phyloP scores from a whole-genome alignment of 2,888 invertebrate species.

The Sarcophaga rosellei region DNA sequence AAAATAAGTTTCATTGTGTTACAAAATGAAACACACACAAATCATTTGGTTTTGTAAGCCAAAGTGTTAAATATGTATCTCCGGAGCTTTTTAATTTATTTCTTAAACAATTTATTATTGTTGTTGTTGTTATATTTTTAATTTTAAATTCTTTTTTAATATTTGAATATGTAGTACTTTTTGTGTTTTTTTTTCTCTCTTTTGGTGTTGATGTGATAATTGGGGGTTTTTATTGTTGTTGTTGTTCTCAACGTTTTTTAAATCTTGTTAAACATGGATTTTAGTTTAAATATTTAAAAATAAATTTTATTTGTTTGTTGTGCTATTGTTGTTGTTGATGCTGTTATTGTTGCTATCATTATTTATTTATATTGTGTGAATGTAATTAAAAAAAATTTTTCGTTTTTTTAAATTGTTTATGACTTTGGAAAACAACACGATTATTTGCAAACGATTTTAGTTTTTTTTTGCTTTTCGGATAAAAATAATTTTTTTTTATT shows the following conservation, averaged over 20 bases:
- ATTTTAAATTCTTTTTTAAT: conserved; percentile 16
- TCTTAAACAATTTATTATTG: not conserved
- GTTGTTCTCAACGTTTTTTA: not conserved
- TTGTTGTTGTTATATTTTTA: conserved; percentile 5
- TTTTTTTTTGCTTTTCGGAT: conserved; percentile 14
- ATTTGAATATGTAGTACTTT: conserved; percentile 2
- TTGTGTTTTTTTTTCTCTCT: not conserved
- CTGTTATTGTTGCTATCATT: conserved; percentile 33
- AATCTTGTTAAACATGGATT: not conserved
- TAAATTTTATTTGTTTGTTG: not conserved
- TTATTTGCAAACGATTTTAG: conserved; percentile 37
- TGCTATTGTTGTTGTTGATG: conserved; percentile 6
- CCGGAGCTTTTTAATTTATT: conserved; percentile 41
- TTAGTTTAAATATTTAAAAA: not conserved
- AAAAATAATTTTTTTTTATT: not conserved
- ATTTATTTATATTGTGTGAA: conserved; percentile 66
- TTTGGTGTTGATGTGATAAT: conserved; percentile 62
- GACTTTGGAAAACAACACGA: conserved; percentile 18
- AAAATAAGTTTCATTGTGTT: conserved; percentile 3
- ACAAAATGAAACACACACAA: not conserved
- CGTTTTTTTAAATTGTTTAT: conserved; percentile 26
- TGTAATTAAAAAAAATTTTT: conserved; percentile 63
- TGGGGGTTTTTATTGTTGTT: conserved; percentile 52
- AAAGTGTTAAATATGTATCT: conserved; percentile 10
- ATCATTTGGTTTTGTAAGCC: not conserved